Base-by-base conservation (phyloP, 2,888 invertebrate species). In the Torymus aiolomorphi region DNA sequence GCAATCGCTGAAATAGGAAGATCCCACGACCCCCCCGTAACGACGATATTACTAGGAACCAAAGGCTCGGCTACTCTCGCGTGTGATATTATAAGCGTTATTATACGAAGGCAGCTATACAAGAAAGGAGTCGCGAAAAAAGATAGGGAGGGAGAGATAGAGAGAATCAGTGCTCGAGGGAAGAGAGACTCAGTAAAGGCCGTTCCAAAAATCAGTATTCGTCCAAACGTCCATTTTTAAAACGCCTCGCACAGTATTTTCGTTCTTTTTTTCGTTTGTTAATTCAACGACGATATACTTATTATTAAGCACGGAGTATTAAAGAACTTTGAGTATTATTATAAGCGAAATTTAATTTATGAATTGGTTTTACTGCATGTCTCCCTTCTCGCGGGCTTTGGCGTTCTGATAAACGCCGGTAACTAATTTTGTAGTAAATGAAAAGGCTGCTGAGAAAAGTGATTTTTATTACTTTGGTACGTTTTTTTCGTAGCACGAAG, bases 11-110 rank as follows among this genome's bases (percentile, higher is more conserved):
- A 52, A 61, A 54, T 70, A 61, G 2, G 3, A 78, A 62, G 42
- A 62, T 13, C 16, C 57, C 14, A 79, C 8, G 5, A 42, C 5
- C 8, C 42, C 31, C 42, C 0, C 42, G 8, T 42, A 42, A 42
- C 20, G 16, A 69, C 31, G 54, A 67, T 67, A 76, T 56, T 65
- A 75, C 42, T 18, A 51, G 57, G 56, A 63, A 79, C 76, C 77
- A 80, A 80, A 80, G 82, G 73, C 51, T 79, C 69, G 66, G 52
- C 54, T 70, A 74, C 42, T 59, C 54, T 77, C 72, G 77, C 54
- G 71, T 80, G 82, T 77, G 79, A 80, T 80, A 82, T 80, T 80
- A 67, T 59, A 57, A 65, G 18, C 42, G 42, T 42, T 42, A 42
- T 42, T 42, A 42, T 8, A 42, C 42, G 42, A 42, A 8, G 42